Evolutionary conservation across 2,797 vertebrate species (phyloP).

Genomic region (Catharus ustulatus): DNA sequence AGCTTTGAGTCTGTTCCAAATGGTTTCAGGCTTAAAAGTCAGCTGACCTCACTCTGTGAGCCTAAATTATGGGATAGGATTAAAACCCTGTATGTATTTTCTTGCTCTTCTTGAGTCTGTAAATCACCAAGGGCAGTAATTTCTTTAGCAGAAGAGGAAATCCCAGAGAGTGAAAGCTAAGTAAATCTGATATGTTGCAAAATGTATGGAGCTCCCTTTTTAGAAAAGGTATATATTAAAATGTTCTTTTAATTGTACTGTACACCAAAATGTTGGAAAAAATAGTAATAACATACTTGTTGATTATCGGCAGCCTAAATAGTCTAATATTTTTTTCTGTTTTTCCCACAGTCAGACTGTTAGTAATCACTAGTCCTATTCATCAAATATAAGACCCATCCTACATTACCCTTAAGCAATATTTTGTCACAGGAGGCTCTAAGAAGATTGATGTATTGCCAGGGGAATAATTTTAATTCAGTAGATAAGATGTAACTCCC

Average conservation of each 20-base stretch:
- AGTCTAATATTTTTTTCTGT: not conserved
- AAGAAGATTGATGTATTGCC: not conserved
- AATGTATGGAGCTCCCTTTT: not conserved
- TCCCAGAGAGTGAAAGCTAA: not conserved
- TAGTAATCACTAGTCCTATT: not conserved
- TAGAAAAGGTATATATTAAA: not conserved
- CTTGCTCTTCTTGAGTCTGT: not conserved
- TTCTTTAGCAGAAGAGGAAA: not conserved
- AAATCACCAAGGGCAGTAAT: not conserved
- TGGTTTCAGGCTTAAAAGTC: not conserved
- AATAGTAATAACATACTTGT: not conserved
- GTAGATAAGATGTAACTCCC: not conserved
- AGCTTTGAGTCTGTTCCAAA: not conserved
- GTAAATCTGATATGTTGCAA: not conserved
- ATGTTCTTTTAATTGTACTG: not conserved
- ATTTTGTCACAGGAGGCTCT: not conserved
- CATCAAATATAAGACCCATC: not conserved
- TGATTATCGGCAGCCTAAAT: not conserved
- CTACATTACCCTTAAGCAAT: not conserved
- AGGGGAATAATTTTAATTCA: not conserved
- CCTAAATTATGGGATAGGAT: not conserved
- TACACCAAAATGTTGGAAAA: not conserved
- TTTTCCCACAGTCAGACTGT: not conserved
- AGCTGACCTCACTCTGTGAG: not conserved
- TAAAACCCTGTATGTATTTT: not conserved